Percentiles rank a stretch among this genome's conserved stretches.
Conservation (phyloP, 2,888 invertebrate species). For the Eumerus sabulonum region DNA sequence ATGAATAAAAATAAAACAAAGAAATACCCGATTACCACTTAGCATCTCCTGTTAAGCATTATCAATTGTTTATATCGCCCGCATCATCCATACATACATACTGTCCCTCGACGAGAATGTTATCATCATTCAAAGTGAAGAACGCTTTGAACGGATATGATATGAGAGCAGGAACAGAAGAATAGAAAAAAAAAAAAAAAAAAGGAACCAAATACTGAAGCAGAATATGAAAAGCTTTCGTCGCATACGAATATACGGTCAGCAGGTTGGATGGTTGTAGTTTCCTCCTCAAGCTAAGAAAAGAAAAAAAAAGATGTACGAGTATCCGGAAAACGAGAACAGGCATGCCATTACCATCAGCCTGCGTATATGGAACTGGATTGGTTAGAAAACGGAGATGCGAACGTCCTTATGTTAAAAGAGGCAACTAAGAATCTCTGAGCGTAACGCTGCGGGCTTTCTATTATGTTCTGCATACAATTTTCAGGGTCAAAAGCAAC, state of each 20-base stretch:
- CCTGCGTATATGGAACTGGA: constrained; percentile 7
- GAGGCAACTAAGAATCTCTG: constrained; percentile 28
- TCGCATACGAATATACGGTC: neutral
- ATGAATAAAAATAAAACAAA: constrained; percentile 5
- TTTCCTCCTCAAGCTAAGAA: constrained; percentile 34
- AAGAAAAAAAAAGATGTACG: constrained; percentile 9
- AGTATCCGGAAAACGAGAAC: constrained; percentile 4
- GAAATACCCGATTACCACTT: neutral
- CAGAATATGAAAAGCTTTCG: constrained; percentile 36
- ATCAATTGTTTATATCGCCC: constrained; percentile 36
- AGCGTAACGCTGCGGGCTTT: constrained; percentile 61
- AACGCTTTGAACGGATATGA: constrained; percentile 46
- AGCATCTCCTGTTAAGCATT: constrained; percentile 28
- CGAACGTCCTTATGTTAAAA: constrained; percentile 21
- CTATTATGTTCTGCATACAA: constrained; percentile 59
- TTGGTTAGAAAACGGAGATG: constrained; percentile 27
- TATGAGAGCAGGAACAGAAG: neutral
- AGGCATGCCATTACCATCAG: neutral
- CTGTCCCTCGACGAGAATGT: neutral
- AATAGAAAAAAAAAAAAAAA: constrained; percentile 1
- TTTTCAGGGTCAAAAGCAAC: constrained; percentile 68
- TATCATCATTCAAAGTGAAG: constrained; percentile 56
- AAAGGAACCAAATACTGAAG: no score
- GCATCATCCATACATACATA: neutral
- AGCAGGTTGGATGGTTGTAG: neutral